Evolutionary conservation across 2,888 invertebrate species (phyloP), one percentile per base, ranked within the genome.

Genomic region (Pyrrhia umbra): DNA sequence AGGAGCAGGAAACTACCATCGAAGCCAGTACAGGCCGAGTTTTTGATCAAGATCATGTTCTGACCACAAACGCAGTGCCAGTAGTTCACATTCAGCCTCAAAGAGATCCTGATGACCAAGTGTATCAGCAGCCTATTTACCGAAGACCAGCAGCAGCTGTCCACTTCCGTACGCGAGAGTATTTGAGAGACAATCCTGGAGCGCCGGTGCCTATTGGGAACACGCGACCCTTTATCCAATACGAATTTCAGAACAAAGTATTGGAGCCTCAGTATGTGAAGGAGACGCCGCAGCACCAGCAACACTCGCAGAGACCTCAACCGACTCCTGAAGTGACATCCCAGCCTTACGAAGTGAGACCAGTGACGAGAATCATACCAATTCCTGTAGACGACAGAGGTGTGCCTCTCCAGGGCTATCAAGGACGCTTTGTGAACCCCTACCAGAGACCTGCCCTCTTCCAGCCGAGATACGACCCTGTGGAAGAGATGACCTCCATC

Each of bases 401-500:
- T 6, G 87, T 93, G 6, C 95, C 94, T 0, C 86, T 92, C 8
- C 92, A 88, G 50, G 92, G 92, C 8, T 95, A 94, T 75, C 93
- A 92, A 81, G 85, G 85, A 30, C 89, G 91, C 75, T 93, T 85
- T 70, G 88, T 91, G 10, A 92, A 90, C 55, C 84, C 92, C 5
- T 95, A 94, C 73, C 83, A 77, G 55, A 51, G 92, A 66, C 86
- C 79, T 16, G 60, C 72, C 87, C 39, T 85, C 9, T 85, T 79
- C 70, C 90, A 86, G 79, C 92, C 90, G 13, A 84, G 92, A n/a
- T 95, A 95, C 37, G 95, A 95, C 59, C 93, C 95, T 5, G 88
- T 91, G 6, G 94, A 95, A 21, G 95, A 95, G 67, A 94, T 95
- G 87, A 95, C 96, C 62, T 94, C 95, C 2, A 96, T 96, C 45